A percentile compares a stretch with the other conserved stretches of the same genome.
Conservation (phyloP, 2,888 invertebrate genomes). For the Graphium colonna region DNA sequence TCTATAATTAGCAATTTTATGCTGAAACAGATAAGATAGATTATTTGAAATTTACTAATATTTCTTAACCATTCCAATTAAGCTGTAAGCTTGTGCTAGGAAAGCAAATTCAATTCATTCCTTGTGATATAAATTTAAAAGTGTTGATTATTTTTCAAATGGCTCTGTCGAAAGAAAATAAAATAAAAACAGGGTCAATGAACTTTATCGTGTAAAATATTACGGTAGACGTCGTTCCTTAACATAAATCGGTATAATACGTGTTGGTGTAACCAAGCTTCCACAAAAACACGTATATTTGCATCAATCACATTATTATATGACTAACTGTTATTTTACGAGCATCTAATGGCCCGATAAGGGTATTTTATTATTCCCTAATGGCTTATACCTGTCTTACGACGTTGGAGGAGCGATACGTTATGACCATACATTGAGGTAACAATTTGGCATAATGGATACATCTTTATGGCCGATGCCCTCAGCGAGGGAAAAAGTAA, state of each 20-base stretch:
- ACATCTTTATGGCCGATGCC: constrained; percentile 60
- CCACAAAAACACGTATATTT: constrained; percentile 69
- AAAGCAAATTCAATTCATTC: too few relatives aligned
- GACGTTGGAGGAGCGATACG: constrained; percentile 57
- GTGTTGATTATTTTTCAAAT: too few relatives aligned
- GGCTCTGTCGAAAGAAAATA: too few relatives aligned
- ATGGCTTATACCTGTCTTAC: constrained; percentile 78
- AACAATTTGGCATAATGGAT: constrained; percentile 74
- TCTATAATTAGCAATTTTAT: too few relatives aligned
- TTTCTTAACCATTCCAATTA: too few relatives aligned
- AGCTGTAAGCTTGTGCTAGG: too few relatives aligned
- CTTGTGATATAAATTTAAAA: too few relatives aligned
- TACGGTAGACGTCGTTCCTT: not conserved
- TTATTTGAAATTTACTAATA: too few relatives aligned
- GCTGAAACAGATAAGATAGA: too few relatives aligned
- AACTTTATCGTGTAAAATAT: constrained; percentile 7
- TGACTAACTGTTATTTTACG: constrained; percentile 79
- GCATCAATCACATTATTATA: constrained; percentile 74
- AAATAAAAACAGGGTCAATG: too few relatives aligned
- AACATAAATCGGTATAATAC: constrained; percentile 13
- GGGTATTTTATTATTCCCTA: constrained; percentile 77
- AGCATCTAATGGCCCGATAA: constrained; percentile 76
- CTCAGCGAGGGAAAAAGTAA: constrained; percentile 30
- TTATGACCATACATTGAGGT: constrained; percentile 67
- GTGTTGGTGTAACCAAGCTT: constrained; percentile 29